These are phyloP conservation scores for Propithecus deckenii DNA, from an alignment of 2,797 vertebrate species.

Conservation along the genomic window DNA sequence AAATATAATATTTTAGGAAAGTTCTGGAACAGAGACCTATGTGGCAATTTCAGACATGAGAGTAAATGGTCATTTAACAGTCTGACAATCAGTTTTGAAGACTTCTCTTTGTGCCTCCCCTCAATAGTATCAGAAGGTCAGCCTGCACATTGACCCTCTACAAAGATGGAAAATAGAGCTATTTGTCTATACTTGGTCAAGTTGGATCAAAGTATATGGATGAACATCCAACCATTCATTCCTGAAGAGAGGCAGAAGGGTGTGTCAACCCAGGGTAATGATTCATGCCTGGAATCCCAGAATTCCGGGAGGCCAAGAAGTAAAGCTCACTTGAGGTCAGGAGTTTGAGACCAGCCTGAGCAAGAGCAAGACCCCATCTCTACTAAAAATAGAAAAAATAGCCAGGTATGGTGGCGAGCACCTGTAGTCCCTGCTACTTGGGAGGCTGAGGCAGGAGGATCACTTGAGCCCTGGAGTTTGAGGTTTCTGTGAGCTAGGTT, in stretches of 20 bases:
- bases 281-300: too few species aligned
- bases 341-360: too few species aligned
- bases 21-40: background rate
- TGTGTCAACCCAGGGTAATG: too few species aligned
- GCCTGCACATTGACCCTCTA: background rate
- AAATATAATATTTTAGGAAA: background rate
- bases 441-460: too few species aligned
- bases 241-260: background rate
- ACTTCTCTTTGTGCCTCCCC: background rate
- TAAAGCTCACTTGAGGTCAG: too few species aligned
- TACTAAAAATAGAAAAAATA: too few species aligned
- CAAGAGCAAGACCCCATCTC: too few species aligned
- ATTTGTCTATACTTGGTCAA: background rate
- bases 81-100: background rate
- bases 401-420: too few species aligned
- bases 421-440: too few species aligned
- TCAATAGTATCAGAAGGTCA: background rate
- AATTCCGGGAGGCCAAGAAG: too few species aligned
- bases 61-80: background rate
- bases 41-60: background rate
- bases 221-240: background rate
- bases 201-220: background rate
- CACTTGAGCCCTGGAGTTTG: too few species aligned
- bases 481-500: too few species aligned
- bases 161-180: background rate